A percentile compares a stretch with the other conserved stretches of the same genome.
Evolutionary conservation across 1,140 invertebrate genomes (phyloP).

Genomic region (Heliconius nattereri): DNA sequence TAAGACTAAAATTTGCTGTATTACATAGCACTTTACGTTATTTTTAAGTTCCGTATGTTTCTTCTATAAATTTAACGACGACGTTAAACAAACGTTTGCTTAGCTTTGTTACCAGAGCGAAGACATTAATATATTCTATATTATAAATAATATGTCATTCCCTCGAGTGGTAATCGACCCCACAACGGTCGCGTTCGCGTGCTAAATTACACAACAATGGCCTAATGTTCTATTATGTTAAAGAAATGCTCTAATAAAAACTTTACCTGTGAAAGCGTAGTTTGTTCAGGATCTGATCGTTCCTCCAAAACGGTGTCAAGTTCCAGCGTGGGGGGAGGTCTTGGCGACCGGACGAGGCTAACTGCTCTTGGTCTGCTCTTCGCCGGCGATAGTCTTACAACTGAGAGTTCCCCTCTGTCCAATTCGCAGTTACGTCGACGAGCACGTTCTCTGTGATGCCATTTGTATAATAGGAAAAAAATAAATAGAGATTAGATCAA

Average conservation of each 20-base stretch:
- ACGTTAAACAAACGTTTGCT: too few species aligned
- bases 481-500: too few species aligned
- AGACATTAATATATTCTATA: too few species aligned
- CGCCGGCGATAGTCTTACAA: constrained; percentile 89
- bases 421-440: constrained; percentile 88
- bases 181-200: too few species aligned
- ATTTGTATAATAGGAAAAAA: not conserved
- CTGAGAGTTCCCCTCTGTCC: constrained; percentile 89
- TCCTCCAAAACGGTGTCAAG: constrained; percentile 91
- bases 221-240: too few species aligned
- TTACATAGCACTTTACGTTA: too few species aligned
- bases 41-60: too few species aligned
- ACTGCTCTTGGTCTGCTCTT: constrained; percentile 82
- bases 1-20: not conserved
- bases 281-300: constrained; percentile 87
- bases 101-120: too few species aligned
- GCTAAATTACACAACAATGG: too few species aligned
- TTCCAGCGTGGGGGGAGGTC: constrained; percentile 87
- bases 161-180: too few species aligned
- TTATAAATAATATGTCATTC: too few species aligned
- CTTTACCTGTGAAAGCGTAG: constrained; percentile 63
- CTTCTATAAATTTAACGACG: too few species aligned
- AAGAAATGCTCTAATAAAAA: not conserved
- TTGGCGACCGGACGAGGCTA: constrained; percentile 84
- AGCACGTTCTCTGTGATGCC: constrained; percentile 84